Conservation (phyloP, 1,140 invertebrate genomes). For the Helicoverpa zea region DNA sequence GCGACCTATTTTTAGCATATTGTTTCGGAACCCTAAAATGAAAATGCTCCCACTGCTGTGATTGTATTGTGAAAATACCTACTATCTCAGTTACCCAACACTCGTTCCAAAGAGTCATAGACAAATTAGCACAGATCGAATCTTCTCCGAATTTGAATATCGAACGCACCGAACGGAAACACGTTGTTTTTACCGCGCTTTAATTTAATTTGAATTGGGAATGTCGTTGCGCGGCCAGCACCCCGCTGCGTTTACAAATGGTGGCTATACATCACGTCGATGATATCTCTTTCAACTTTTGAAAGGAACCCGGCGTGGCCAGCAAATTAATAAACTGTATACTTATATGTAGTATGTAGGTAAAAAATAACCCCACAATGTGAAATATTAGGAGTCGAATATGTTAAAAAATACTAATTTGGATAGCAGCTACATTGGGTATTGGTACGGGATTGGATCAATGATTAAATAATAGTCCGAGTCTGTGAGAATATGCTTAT, state of each 20-base stretch:
- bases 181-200: conserved; percentile 84
- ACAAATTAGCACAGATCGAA: conserved; percentile 85
- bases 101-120: conserved; percentile 70
- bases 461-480: no score
- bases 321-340: conserved; percentile 79
- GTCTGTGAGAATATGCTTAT: no score
- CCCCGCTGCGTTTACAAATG: conserved; percentile 84
- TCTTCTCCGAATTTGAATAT: conserved; percentile 80
- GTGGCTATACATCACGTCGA: conserved; percentile 83
- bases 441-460: background rate
- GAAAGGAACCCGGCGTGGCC: conserved; percentile 74
- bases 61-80: no score
- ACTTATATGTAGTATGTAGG: conserved; percentile 45
- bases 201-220: conserved; percentile 85
- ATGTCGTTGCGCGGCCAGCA: conserved; percentile 72
- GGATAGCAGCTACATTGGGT: conserved; percentile 34
- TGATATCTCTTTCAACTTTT: conserved; percentile 86
- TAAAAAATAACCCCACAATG: conserved; percentile 68
- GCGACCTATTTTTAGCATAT: no score
- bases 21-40: no score
- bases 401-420: conserved; percentile 50
- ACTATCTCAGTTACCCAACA: background rate
- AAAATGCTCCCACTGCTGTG: no score
- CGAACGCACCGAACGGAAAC: conserved; percentile 74
- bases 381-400: conserved; percentile 63